These are phyloP conservation scores for Troides aeacus DNA, from an alignment of 2,888 invertebrate species.

Conservation along the genomic window DNA sequence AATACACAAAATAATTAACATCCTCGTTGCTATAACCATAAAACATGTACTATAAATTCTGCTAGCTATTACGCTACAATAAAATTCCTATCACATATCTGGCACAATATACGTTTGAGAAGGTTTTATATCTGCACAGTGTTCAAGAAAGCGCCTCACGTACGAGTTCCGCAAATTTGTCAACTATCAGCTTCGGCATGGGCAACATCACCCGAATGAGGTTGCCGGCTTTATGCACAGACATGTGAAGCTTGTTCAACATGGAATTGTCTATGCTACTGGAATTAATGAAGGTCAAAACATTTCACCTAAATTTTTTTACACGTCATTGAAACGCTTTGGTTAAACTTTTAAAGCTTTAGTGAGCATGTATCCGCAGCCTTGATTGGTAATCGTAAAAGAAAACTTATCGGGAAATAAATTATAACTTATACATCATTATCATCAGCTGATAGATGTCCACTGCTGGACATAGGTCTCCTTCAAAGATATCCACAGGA, in stretches of 20 bases:
- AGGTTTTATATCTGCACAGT: conserved; percentile 25
- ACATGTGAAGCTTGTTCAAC: conserved; percentile 32
- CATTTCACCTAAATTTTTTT: not conserved
- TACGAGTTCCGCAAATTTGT: conserved; percentile 60
- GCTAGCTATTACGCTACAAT: conserved; percentile 11
- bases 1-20: not conserved
- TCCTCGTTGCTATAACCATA: not conserved
- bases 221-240: conserved; percentile 45
- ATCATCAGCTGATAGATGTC: no score
- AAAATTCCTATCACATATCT: conserved; percentile 24
- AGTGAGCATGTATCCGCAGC: not conserved
- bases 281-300: conserved; percentile 17
- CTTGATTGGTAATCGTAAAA: not conserved
- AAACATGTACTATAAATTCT: conserved; percentile 9
- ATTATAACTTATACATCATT: no score
- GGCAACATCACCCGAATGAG: conserved; percentile 42
- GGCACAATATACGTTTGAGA: conserved; percentile 23
- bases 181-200: conserved; percentile 50
- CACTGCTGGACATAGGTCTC: no score
- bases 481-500: no score
- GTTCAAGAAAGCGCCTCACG: conserved; percentile 48
- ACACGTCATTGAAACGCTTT: not conserved
- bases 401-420: not conserved
- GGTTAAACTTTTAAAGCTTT: no score
- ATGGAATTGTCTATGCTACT: conserved; percentile 25